Evolutionary conservation across 2,797 vertebrate genomes (phyloP).

Genomic region (Alfaro cultratus): DNA sequence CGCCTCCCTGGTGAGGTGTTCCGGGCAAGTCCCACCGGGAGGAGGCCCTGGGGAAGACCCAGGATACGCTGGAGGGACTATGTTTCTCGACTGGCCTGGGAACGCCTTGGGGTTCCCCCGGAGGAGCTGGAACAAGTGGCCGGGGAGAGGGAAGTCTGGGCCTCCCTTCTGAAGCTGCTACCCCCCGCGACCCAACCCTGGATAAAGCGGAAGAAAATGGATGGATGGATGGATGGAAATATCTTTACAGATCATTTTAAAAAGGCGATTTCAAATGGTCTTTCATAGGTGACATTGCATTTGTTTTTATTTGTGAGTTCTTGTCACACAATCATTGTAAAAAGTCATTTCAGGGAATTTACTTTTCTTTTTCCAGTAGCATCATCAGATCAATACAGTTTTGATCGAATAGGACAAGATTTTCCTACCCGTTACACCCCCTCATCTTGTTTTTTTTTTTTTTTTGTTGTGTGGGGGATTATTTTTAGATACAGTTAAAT

Average conservation of each 20-base stretch:
- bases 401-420: conserved; percentile 1
- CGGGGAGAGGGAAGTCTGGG: no score
- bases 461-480: conserved; percentile 30
- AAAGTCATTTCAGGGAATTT: conserved; percentile 17
- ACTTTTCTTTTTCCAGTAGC: conserved; percentile 4
- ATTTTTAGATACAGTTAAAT: conserved; percentile 56
- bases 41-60: no score
- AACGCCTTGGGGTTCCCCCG: no score
- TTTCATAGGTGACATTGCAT: neutral
- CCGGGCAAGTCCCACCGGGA: no score
- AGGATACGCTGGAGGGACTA: no score
- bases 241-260: neutral
- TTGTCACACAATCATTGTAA: neutral
- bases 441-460: conserved; percentile 47
- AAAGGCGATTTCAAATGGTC: neutral
- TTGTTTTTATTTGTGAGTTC: neutral
- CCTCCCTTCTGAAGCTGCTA: no score
- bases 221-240: neutral
- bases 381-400: neutral
- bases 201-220: no score
- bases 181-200: no score
- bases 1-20: no score
- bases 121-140: no score
- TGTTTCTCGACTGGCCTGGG: no score
- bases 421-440: conserved; percentile 14